Conservation (phyloP, 2,113 vertebrate species). For the cat (Felis catus) region F.catus_Fca126_mat1.0 CM031414.1:86322501-86323000, state of each 20-base stretch:
- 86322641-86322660: neutral
- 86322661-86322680: neutral
- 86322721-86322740: neutral
- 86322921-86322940: neutral
- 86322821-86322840: neutral
- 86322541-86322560: neutral
- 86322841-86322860: neutral
- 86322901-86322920: neutral
- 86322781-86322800: neutral
- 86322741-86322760: conserved; percentile 37
- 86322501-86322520: too few species aligned
- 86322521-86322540: too few species aligned
- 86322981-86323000: neutral
- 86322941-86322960: neutral
- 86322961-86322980: too few species aligned
- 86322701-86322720: neutral
- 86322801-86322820: neutral
- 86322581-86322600: neutral
- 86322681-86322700: neutral
- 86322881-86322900: neutral
- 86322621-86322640: neutral
- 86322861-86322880: neutral
- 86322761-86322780: neutral
- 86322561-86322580: neutral
- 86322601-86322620: neutral